phyloP scores from a whole-genome alignment of 2,113 vertebrate genomes.

The Dryoscopus gambensis region DNA sequence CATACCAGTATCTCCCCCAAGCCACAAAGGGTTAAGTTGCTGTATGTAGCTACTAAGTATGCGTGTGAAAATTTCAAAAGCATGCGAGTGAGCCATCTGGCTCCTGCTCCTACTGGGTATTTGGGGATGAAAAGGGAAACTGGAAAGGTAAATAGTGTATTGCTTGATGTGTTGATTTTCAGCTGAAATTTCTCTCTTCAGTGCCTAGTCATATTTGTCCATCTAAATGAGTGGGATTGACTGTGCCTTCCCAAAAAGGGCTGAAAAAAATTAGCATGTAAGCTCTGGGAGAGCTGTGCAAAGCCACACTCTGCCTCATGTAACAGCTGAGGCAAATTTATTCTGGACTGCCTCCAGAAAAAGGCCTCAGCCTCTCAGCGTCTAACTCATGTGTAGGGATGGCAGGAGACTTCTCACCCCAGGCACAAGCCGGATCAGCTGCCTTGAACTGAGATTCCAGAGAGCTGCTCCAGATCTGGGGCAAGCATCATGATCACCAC shows the following conservation, averaged over 20 bases:
- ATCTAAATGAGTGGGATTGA: constrained; percentile 42
- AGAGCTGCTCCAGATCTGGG: neutral
- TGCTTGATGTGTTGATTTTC: constrained; percentile 37
- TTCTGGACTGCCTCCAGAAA: constrained; percentile 14
- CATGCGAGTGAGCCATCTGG: constrained; percentile 3
- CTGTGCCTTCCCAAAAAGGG: neutral
- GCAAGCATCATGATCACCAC: fast-evolving
- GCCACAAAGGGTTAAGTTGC: neutral
- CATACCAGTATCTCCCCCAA: neutral
- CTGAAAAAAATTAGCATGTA: neutral
- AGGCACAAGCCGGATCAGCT: neutral
- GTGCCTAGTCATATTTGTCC: constrained; percentile 13
- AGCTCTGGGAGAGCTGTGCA: neutral
- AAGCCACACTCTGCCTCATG: neutral
- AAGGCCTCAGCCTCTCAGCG: neutral
- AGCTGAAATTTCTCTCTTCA: neutral
- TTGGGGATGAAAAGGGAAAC: constrained; percentile 12
- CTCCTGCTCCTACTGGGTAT: constrained; percentile 6
- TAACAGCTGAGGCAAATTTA: constrained; percentile 22
- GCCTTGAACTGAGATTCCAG: neutral
- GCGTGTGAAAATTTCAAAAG: neutral
- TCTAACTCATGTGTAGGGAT: fast-evolving
- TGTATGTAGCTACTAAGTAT: neutral
- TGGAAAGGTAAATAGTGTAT: constrained; percentile 20
- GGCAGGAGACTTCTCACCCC: fast-evolving